Evolutionary conservation across 1,140 invertebrate genomes (phyloP), one percentile per base, ranked within the genome.

Genomic region (Neuroterus valhalla): DNA sequence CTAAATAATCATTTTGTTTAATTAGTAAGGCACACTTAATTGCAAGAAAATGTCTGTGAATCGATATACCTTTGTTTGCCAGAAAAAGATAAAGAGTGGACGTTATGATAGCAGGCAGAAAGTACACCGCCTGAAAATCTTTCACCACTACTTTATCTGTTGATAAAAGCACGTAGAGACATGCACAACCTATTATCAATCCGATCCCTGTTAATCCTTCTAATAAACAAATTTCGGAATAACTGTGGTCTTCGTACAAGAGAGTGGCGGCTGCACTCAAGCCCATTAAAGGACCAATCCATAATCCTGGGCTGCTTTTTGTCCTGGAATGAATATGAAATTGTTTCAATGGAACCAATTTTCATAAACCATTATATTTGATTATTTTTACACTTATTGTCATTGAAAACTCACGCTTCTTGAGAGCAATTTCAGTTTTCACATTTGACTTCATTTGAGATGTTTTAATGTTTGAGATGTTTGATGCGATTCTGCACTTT

Each of bases 211-310:
- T 82, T 3, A 86, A 83, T 79, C 85, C 89, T 78, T 81, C 82
- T 50, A 89, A 77, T 26, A 87, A 81, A 80, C 87, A 89, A 77
- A 88, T 88, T 79, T 89, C 85, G 3, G 88, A 88, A 73, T 89
- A 89, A 79, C 87, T 89, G 38, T 69, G 83, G 74, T 89, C 82
- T 73, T 90, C 86, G 52, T 71, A 86, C 42, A 86, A 75, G 74
- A 88, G 73, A 8, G 89, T 89, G 38, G 83, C 68, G 43, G 89
- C 79, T 45, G 92, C 86, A 66, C 89, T 87, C 21, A 89, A 72
- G 15, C 92, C 92, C 21, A 92, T 78, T 43, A 93, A 79, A 55
- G 89, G 88, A 43, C 89, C 88, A 44, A 93, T 79, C 92, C 92
- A 93, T 83, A 91, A 78, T 82, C 93, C 93, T 72, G 88, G 79